Evolutionary conservation across 2,888 invertebrate species (phyloP), one percentile per base, ranked within the genome.

Genomic region (Lottia scabra): DNA sequence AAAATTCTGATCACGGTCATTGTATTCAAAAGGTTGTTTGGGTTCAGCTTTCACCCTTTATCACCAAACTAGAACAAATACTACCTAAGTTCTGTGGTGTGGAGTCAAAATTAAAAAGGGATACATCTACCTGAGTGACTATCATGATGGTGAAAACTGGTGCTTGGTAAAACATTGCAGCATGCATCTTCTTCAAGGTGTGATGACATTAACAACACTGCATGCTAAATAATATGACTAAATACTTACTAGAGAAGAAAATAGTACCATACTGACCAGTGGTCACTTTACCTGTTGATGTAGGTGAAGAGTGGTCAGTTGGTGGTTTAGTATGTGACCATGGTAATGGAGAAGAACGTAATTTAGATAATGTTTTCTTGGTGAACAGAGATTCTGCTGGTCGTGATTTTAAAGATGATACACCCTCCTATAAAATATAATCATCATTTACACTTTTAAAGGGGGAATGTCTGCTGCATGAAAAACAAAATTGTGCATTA

Each of bases 161-260:
- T 38, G 38, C 38, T 38, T 38, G 38, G 10, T 38, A 38, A 38
- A 38, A 38, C 38, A 38, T 38, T 38, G 38, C 38, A 38, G 38
- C n/a, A 23, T 23, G 23, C 62, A 62, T 23, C 62, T 62, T 23
- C 62, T 38, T 38, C 38, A 38, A 38, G 38, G 38, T 38, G n/a
- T n/a, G n/a, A n/a, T n/a, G 38, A 38, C 38, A 38, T 38, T 6
- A 10, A 38, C 38, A 38, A 38, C 38, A 66, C 66, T 16, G 23
- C 66, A 44, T 44, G 66, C 44, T 13, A 12, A 43, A 43, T 38
- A 44, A 13, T 19, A n/a, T 16, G 23, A 27, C 13, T 23, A 15
- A 12, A 46, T 73, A 75, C 75, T 75, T 70, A 75, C 75, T 75
- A 68, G 63, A 68, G 68, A 75, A 73, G 73, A 73, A 75, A 69